Evolutionary conservation across 1,140 invertebrate species (phyloP), one percentile per base, ranked within the genome.

Genomic region (Sycobia sp.): DNA sequence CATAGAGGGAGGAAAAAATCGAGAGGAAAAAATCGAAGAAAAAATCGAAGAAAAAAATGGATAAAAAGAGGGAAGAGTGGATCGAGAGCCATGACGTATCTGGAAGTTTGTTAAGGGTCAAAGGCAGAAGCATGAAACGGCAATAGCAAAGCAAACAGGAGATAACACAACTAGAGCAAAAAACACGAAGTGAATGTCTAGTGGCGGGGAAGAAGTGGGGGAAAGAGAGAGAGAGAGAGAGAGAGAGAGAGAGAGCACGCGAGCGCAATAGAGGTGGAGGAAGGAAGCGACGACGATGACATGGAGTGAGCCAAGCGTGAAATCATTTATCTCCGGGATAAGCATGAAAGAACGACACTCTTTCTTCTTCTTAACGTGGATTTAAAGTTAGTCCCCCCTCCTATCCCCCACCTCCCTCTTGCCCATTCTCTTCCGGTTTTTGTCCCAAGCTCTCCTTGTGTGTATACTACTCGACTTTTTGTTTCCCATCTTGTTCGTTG

Each of bases 271-370:
- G n/a, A n/a, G n/a, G n/a, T n/a, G n/a, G n/a, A 23, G 49, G 50
- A 49, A 29, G 60, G 62, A 64, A 57, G 46, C 71, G 67, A 70
- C 69, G 68, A 75, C 70, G 73, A 80, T 78, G 76, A 78, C 76
- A 75, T 66, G 74, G 72, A 73, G 67, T 69, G 77, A 79, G 73
- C 73, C 69, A 71, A 76, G 76, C 76, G 76, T 79, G 72, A 77
- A 80, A 80, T 80, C 78, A 80, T 79, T 79, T 78, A 80, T 80
- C 76, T 79, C 73, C 64, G 66, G 72, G 71, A 76, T 80, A 77
- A 77, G 68, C 70, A 72, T 70, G 66, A 69, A 74, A 76, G 65
- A 68, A 73, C 70, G 71, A 68, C 69, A 67, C 54, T 71, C 67
- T 73, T 73, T 66, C 70, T 73, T 69, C 67, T 63, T 68, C 65